Percentiles rank a stretch among this genome's conserved stretches.
Evolutionary conservation across 2,797 vertebrate species (phyloP).

Genomic region (Diplodus sargus): DNA sequence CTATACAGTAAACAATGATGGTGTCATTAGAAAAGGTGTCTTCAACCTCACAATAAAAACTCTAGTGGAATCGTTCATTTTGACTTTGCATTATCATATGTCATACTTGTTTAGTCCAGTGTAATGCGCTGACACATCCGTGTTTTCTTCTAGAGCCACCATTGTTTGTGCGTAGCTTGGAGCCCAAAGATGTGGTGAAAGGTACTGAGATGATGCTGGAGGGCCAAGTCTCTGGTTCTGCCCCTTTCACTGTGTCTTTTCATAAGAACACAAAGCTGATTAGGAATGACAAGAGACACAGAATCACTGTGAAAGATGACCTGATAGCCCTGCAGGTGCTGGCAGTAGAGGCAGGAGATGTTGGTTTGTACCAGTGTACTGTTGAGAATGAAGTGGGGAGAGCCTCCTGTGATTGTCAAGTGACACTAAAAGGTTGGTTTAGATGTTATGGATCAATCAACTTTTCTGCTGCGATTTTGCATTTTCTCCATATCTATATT

Average conservation of each 20-base stretch:
- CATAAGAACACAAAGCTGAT: conserved; percentile 92
- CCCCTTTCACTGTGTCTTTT: conserved; percentile 93
- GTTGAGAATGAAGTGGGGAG: conserved; percentile 94
- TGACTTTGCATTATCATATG: background rate
- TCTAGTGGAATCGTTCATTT: background rate
- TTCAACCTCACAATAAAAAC: conserved; percentile 16
- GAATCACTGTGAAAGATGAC: conserved; percentile 89
- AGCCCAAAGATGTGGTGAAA: conserved; percentile 93
- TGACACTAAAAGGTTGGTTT: conserved; percentile 95
- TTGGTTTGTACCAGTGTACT: conserved; percentile 92
- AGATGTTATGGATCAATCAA: background rate
- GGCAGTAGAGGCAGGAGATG: conserved; percentile 89
- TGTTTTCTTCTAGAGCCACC: conserved; percentile 90
- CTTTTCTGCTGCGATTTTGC: background rate
- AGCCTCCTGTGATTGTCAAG: conserved; percentile 88
- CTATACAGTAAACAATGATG: conserved; percentile 5
- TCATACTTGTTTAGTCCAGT: background rate
- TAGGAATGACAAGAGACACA: conserved; percentile 93
- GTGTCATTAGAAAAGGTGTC: background rate
- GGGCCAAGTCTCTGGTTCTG: conserved; percentile 91
- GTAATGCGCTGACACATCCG: conserved; percentile 28
- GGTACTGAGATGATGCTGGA: conserved; percentile 93
- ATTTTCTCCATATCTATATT: background rate
- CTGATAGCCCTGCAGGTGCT: conserved; percentile 91
- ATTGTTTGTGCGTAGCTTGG: conserved; percentile 92